A percentile compares a stretch with the other conserved stretches of the same genome.
These are phyloP conservation scores for Zosterops japonicus DNA, from an alignment of 2,113 vertebrate species.

Conservation along the genomic window DNA sequence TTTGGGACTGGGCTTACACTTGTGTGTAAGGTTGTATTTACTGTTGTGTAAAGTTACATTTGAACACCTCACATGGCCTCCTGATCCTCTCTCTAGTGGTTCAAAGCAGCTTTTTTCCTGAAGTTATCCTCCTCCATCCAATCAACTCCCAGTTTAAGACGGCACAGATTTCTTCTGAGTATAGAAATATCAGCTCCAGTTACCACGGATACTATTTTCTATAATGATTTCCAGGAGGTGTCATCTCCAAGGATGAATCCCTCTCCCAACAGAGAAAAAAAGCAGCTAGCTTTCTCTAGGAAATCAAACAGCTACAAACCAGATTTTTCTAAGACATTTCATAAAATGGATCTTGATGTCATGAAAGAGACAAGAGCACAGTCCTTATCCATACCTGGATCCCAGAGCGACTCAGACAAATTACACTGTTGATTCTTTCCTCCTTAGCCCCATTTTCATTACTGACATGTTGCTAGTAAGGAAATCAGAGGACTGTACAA, in stretches of 20 bases:
- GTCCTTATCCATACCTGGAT: background rate
- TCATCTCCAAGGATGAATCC: conserved; percentile 18
- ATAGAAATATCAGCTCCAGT: conserved; percentile 45
- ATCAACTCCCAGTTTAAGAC: background rate
- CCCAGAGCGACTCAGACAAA: background rate
- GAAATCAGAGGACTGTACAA: background rate
- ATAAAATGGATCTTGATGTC: background rate
- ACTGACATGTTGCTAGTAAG: background rate
- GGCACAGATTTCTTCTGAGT: background rate
- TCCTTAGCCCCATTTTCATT: background rate
- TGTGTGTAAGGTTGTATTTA: background rate
- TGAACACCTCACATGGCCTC: background rate
- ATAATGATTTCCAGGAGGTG: conserved; percentile 19
- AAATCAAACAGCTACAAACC: background rate
- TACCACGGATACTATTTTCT: conserved; percentile 58
- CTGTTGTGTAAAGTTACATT: background rate
- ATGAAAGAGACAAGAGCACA: background rate
- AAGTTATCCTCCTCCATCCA: background rate
- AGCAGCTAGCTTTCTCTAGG: background rate
- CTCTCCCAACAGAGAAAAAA: background rate
- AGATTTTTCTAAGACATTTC: background rate
- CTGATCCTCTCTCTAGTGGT: background rate
- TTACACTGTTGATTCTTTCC: background rate
- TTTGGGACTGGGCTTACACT: background rate
- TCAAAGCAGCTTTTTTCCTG: background rate